phyloP scores from a whole-genome alignment of 2,113 vertebrate species.

The Lycocorax pyrrhopterus region DNA sequence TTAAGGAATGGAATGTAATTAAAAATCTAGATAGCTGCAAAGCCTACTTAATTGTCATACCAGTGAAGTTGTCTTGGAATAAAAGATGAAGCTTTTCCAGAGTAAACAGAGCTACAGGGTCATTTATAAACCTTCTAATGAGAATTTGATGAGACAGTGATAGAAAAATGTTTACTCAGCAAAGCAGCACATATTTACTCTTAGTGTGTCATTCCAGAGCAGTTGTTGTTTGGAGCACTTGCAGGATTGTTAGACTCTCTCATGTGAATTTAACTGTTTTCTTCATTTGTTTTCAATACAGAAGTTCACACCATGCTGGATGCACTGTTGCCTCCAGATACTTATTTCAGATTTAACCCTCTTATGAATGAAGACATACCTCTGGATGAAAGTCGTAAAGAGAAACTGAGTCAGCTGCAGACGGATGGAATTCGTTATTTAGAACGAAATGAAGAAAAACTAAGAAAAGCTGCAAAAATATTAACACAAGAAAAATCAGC shows the following conservation, averaged over 20 bases:
- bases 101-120: not conserved
- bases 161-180: not conserved
- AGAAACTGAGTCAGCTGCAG: constrained; percentile 87
- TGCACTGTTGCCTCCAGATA: constrained; percentile 84
- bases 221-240: not conserved
- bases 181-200: not conserved
- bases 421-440: constrained; percentile 84
- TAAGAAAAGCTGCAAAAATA: constrained; percentile 82
- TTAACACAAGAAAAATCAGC: constrained; percentile 84
- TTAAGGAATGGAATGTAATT: not conserved
- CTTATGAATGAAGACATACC: constrained; percentile 88
- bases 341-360: constrained; percentile 96
- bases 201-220: not conserved
- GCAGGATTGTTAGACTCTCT: not conserved
- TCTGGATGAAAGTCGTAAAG: constrained; percentile 90
- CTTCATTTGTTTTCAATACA: constrained; percentile 60
- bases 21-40: not conserved
- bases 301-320: constrained; percentile 95
- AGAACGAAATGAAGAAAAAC: constrained; percentile 90
- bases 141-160: not conserved
- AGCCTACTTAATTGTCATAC: not conserved
- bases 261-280: not conserved
- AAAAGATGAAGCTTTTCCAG: not conserved
- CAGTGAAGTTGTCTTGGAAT: not conserved
- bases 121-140: not conserved